phyloP scores from a whole-genome alignment of 2,888 invertebrate species.

The Scelioninae gen. 1 region DNA sequence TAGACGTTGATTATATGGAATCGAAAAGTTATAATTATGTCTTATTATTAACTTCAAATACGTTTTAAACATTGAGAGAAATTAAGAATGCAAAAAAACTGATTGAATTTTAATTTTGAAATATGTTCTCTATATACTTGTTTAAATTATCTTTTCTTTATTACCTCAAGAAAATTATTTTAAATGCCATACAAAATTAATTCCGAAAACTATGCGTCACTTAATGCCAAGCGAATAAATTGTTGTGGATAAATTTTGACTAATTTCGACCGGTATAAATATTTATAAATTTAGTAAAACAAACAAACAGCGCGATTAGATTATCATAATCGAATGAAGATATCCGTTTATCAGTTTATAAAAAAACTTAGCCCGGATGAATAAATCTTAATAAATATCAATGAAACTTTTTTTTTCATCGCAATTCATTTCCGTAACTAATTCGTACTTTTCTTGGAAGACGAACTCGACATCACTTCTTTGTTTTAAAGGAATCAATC shows the following conservation, averaged over 20 bases:
- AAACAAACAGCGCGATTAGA: conserved; percentile 22
- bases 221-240: conserved; percentile 11
- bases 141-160: not conserved
- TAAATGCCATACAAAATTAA: not conserved
- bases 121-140: too few relatives aligned
- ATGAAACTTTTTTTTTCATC: conserved; percentile 20
- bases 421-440: conserved; percentile 53
- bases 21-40: conserved; percentile 11
- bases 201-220: not conserved
- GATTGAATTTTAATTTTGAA: too few relatives aligned
- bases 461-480: conserved; percentile 24
- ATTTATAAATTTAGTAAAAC: conserved; percentile 48
- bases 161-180: not conserved
- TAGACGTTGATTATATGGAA: conserved; percentile 7
- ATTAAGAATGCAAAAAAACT: too few relatives aligned
- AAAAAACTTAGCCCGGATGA: conserved; percentile 20
- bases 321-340: conserved; percentile 53
- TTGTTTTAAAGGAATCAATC: conserved; percentile 51
- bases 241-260: not conserved
- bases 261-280: conserved; percentile 15
- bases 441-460: conserved; percentile 46
- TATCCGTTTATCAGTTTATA: conserved; percentile 17
- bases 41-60: not conserved
- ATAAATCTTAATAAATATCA: conserved; percentile 51
- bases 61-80: not conserved